Evolutionary conservation across 2,797 vertebrate genomes (phyloP).

Genomic region (Chelonia mydas): DNA sequence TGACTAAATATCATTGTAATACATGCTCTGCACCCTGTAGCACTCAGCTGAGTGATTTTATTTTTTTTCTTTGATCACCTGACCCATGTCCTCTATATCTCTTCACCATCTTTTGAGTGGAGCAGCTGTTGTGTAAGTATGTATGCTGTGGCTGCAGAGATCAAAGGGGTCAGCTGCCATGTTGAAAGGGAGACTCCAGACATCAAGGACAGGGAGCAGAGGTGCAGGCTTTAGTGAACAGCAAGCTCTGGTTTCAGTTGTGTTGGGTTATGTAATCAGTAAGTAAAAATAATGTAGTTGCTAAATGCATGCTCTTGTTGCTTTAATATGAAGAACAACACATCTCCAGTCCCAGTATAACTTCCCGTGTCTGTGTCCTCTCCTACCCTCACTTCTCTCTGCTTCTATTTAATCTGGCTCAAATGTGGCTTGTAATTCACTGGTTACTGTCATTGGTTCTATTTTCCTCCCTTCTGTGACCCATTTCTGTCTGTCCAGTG

Average conservation of each 20-base stretch:
- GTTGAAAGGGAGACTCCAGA: neutral
- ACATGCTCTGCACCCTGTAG: neutral
- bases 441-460: neutral
- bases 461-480: neutral
- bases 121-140: neutral
- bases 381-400: neutral
- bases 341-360: neutral
- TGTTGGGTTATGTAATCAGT: neutral
- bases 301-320: slow-evolving; percentile 10
- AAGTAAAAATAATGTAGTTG: neutral
- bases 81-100: neutral
- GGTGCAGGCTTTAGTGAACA: neutral
- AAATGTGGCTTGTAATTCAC: neutral
- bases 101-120: neutral
- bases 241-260: neutral
- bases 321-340: neutral
- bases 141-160: neutral
- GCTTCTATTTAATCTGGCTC: neutral
- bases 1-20: neutral
- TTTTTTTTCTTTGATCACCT: neutral
- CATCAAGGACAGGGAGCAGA: neutral
- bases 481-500: neutral
- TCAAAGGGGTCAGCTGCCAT: neutral
- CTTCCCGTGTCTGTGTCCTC: neutral
- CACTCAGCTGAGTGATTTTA: rapidly evolving